phyloP scores from a whole-genome alignment of 2,888 invertebrate species.

The Drosophila longiperda region DNA sequence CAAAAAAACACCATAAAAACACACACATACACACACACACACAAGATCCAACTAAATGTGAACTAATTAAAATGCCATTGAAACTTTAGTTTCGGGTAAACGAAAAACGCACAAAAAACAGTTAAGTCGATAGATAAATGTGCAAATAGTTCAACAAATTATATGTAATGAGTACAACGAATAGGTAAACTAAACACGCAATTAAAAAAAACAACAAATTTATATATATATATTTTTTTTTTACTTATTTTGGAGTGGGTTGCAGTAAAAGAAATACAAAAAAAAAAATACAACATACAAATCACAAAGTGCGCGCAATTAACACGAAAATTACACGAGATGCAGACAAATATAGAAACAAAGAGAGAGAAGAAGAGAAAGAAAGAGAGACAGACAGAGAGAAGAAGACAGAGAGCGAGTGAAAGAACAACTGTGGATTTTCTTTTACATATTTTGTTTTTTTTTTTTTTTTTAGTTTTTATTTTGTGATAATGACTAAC shows the following conservation, averaged over 20 bases:
- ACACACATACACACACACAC: slow-evolving; percentile 23
- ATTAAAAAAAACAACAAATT: slow-evolving; percentile 47
- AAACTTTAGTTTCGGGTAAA: slow-evolving; percentile 17
- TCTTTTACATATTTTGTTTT: slow-evolving; percentile 14
- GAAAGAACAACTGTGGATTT: slow-evolving; percentile 52
- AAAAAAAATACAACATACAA: slow-evolving; percentile 27
- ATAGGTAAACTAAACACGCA: slow-evolving; percentile 60
- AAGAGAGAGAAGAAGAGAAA: slow-evolving; percentile 32
- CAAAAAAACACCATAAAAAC: slow-evolving; percentile 16
- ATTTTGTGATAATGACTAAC: slow-evolving; percentile 44
- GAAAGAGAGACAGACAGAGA: slow-evolving; percentile 13
- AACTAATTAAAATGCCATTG: slow-evolving; percentile 26
- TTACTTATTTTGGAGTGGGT: slow-evolving; percentile 27
- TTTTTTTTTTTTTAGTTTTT: slow-evolving; percentile 11
- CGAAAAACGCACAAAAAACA: slow-evolving; percentile 46
- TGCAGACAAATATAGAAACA: slow-evolving; percentile 29
- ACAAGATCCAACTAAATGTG: slow-evolving; percentile 17
- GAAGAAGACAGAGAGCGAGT: slow-evolving; percentile 10
- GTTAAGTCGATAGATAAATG: slow-evolving; percentile 47
- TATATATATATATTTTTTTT: slow-evolving; percentile 1
- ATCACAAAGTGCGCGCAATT: slow-evolving; percentile 57
- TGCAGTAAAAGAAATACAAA: slow-evolving; percentile 38
- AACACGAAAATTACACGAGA: slow-evolving; percentile 56
- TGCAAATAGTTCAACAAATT: slow-evolving; percentile 30
- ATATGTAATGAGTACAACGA: slow-evolving; percentile 41